Conservation (phyloP, 2,888 invertebrate species). For the Mactromeris polynyma region DNA sequence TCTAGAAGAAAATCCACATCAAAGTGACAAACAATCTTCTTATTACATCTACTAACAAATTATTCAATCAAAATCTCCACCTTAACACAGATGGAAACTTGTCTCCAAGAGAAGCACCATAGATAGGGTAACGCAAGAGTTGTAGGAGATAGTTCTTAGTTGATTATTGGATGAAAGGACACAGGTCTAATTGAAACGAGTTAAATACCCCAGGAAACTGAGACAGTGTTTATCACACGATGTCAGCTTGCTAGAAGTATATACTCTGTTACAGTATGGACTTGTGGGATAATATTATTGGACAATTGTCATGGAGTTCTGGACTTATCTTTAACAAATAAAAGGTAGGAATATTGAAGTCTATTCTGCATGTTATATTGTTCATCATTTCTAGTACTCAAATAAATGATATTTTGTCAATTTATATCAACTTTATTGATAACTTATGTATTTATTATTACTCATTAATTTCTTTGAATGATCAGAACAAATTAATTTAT, state of each 20-base stretch:
- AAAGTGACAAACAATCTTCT: neutral
- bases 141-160: neutral
- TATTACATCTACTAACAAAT: neutral
- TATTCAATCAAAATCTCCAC: slow-evolving; percentile 5
- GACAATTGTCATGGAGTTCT: neutral
- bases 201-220: slow-evolving; percentile 26
- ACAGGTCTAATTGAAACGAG: slow-evolving; percentile 19
- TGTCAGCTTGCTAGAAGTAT: slow-evolving; percentile 8
- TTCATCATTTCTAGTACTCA: no score
- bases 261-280: neutral
- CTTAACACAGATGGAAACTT: neutral
- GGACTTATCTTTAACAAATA: neutral
- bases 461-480: no score
- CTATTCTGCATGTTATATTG: neutral
- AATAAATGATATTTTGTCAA: no score
- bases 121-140: neutral
- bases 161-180: slow-evolving; percentile 32
- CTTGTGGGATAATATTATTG: neutral
- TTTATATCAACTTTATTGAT: no score
- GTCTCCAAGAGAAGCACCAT: neutral
- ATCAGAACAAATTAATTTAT: no score
- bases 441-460: no score
- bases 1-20: neutral
- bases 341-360: neutral
- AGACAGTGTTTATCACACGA: slow-evolving; percentile 22